Conservation (phyloP, 2,797 vertebrate genomes). For the Eremophila alpestris region DNA sequence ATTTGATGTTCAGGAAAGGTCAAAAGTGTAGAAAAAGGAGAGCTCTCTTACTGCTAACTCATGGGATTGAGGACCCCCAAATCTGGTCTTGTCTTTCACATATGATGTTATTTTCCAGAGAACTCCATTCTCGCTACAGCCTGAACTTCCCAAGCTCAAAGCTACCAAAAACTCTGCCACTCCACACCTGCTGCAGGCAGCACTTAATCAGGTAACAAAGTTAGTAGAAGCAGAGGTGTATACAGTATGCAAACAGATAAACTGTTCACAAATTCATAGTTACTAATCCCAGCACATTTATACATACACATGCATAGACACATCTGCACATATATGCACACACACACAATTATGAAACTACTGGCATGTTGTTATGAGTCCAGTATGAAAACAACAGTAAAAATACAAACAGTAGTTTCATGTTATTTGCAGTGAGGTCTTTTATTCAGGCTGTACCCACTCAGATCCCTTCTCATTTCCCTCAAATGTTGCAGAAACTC, state of each 20-base stretch:
- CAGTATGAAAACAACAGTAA: not conserved
- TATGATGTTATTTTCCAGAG: not conserved
- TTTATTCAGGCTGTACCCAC: not conserved
- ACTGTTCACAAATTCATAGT: not conserved
- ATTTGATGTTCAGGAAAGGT: not conserved
- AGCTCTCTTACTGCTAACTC: not conserved
- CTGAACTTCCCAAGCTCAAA: not conserved
- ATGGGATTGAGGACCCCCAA: not conserved
- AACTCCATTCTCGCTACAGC: not conserved
- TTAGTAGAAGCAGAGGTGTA: not conserved
- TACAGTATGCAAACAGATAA: not conserved
- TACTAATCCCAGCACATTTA: not conserved
- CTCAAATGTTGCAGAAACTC: not conserved
- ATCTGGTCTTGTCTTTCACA: not conserved
- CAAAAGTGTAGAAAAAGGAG: not conserved
- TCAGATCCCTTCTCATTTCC: not conserved
- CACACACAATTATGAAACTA: not conserved
- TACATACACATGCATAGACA: not conserved
- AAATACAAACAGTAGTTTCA: not conserved
- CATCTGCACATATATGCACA: not conserved
- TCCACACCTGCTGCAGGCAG: not conserved
- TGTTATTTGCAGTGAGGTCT: not conserved
- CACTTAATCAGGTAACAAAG: rapidly evolving
- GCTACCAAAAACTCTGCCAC: not conserved
- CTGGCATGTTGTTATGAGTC: not conserved